Percentiles rank a stretch among this genome's conserved stretches.
phyloP scores from a whole-genome alignment of 92 coral and sea anemone species.

The Umimayanthus kanabou region DNA sequence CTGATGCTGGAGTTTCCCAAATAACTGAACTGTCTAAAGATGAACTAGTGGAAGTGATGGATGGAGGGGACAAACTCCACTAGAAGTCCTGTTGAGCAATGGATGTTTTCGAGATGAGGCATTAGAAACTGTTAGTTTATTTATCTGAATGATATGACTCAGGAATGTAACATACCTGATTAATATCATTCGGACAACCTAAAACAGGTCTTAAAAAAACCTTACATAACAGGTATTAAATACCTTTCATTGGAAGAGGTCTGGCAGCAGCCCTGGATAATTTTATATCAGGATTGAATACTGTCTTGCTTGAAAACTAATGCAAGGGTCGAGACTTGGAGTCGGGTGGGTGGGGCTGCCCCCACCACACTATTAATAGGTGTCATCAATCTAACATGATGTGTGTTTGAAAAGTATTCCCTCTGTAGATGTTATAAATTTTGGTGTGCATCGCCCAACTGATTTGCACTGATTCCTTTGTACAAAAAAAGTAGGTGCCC shows the following conservation, averaged over 20 bases:
- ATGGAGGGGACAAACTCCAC: conserved; percentile 19
- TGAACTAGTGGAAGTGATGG: conserved; percentile 15
- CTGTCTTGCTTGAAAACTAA: conserved; percentile 22
- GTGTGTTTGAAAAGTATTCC: conserved; percentile 14
- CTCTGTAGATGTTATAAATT: background rate
- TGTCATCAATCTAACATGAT: conserved; percentile 29
- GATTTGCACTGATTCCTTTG: conserved; percentile 17
- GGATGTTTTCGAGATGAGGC: conserved; percentile 24
- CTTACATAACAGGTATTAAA: conserved; percentile 10
- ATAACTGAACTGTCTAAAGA: conserved; percentile 13
- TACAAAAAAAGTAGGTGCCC: conserved; percentile 10
- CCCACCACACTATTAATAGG: conserved; percentile 12
- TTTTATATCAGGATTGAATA: conserved; percentile 15
- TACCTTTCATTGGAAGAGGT: background rate
- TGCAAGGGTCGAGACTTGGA: conserved; percentile 24
- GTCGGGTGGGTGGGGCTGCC: conserved; percentile 10
- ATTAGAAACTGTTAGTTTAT: conserved; percentile 23
- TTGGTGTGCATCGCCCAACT: conserved; percentile 26
- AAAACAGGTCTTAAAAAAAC: conserved; percentile 10
- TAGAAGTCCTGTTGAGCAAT: conserved; percentile 16
- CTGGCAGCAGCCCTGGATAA: conserved; percentile 29
- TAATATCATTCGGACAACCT: background rate
- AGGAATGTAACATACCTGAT: conserved; percentile 15
- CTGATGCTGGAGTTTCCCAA: conserved; percentile 25
- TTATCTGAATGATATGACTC: conserved; percentile 4